Conservation (phyloP, 1,140 invertebrate genomes). For the Panonychus citri region DNA sequence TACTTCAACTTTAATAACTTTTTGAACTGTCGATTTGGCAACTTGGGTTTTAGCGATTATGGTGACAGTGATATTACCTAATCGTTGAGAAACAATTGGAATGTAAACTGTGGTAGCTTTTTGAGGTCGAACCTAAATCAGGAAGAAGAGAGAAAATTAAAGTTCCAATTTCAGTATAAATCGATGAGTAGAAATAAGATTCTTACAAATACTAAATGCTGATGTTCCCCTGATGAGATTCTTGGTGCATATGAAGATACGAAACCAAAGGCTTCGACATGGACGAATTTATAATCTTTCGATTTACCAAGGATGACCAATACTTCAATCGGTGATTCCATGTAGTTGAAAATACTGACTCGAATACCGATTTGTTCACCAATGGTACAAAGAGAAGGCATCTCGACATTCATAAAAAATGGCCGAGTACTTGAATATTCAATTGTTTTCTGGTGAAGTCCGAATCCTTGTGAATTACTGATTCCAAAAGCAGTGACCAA, state of each 20-base stretch:
- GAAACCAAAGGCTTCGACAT: slow-evolving; percentile 70
- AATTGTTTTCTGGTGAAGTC: slow-evolving; percentile 50
- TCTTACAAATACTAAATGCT: slow-evolving; percentile 81
- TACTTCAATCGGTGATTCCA: slow-evolving; percentile 40
- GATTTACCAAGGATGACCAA: slow-evolving; percentile 61
- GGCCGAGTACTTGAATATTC: slow-evolving; percentile 60
- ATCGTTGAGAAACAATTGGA: slow-evolving; percentile 56
- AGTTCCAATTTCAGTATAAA: neutral
- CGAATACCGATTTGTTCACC: slow-evolving; percentile 82
- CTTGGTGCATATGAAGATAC: slow-evolving; percentile 44
- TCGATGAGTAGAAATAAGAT: slow-evolving; percentile 20
- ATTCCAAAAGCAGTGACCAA: slow-evolving; percentile 76
- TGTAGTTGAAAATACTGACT: slow-evolving; percentile 81
- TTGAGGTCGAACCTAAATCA: slow-evolving; percentile 22
- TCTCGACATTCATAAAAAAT: slow-evolving; percentile 86
- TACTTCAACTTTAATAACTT: slow-evolving; percentile 48
- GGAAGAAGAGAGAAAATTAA: neutral
- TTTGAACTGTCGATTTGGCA: slow-evolving; percentile 47
- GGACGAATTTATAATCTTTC: slow-evolving; percentile 71
- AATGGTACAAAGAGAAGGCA: slow-evolving; percentile 51
- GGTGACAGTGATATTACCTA: slow-evolving; percentile 54
- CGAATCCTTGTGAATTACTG: slow-evolving; percentile 57
- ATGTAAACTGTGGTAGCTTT: slow-evolving; percentile 41
- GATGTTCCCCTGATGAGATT: slow-evolving; percentile 70
- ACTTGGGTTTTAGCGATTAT: slow-evolving; percentile 62